Percentiles rank a stretch among this genome's conserved stretches.
phyloP scores from a whole-genome alignment of 2,888 invertebrate species.

The Synergus gifuensis region DNA sequence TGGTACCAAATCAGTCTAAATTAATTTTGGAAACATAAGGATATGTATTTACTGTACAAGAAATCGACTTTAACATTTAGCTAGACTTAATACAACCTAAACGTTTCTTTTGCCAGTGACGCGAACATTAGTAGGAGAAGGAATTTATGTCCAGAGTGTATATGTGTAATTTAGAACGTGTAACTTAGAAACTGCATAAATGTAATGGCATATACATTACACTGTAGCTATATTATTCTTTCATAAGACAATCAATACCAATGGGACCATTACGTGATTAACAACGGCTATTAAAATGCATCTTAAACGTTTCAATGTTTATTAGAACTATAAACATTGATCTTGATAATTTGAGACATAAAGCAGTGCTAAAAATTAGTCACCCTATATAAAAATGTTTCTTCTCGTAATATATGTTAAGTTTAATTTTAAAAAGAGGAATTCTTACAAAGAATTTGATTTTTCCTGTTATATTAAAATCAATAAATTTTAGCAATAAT shows the following conservation, averaged over 20 bases:
- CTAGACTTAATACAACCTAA: neutral
- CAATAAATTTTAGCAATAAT: no score
- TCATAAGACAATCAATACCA: neutral
- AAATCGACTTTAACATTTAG: neutral
- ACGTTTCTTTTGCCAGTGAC: neutral
- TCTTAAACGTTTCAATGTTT: constrained; percentile 2
- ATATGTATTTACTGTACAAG: neutral
- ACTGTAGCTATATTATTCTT: neutral
- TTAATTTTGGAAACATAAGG: no score
- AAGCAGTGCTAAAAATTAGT: no score
- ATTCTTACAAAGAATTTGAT: no score
- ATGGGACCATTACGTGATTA: neutral
- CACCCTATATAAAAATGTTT: no score
- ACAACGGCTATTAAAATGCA: neutral
- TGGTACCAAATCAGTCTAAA: no score
- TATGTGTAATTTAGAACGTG: neutral
- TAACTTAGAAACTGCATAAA: neutral
- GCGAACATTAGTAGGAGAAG: neutral
- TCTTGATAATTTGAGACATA: neutral
- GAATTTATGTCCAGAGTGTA: neutral
- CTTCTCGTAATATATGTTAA: no score
- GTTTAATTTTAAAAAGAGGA: no score
- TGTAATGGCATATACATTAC: neutral
- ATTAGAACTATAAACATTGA: constrained; percentile 1
- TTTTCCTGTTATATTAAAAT: no score